Percentiles rank a stretch among this genome's conserved stretches.
These are phyloP conservation scores for Cossypha niveicapilla DNA, from an alignment of 2,797 vertebrate genomes.

Conservation along the genomic window DNA sequence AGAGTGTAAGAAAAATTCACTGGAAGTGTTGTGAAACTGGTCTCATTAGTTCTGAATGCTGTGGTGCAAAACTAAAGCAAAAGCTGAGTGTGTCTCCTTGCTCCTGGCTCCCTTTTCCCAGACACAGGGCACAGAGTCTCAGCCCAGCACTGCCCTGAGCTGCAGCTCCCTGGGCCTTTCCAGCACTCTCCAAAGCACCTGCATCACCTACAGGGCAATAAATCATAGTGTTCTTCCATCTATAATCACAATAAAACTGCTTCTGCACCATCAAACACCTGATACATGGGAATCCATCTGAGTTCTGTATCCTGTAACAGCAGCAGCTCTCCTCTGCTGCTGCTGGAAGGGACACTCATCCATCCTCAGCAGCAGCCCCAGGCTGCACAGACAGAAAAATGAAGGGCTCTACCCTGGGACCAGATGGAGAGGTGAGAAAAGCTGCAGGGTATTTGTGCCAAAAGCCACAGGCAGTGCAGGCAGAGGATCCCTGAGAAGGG, in stretches of 20 bases:
- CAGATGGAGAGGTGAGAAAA: not conserved
- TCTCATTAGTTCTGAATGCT: not conserved
- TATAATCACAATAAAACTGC: rapidly evolving
- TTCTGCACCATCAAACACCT: not conserved
- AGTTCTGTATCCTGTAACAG: not conserved
- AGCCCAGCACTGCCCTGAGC: not conserved
- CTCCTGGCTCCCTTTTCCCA: not conserved
- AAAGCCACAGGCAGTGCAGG: rapidly evolving
- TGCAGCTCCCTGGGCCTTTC: not conserved
- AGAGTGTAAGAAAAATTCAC: not conserved
- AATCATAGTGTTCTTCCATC: not conserved
- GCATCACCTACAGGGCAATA: not conserved
- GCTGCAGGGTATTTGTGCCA: not conserved
- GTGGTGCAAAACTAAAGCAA: not conserved
- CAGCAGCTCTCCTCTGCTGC: not conserved
- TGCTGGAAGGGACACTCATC: rapidly evolving
- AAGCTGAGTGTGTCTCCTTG: not conserved
- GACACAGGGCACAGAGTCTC: rapidly evolving
- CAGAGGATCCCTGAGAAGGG: not conserved
- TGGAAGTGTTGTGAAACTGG: not conserved
- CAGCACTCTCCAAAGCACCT: not conserved
- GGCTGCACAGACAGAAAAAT: rapidly evolving
- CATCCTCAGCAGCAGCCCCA: not conserved
- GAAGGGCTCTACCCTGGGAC: too few relatives aligned
- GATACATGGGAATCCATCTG: not conserved